These are phyloP conservation scores for Ellobium chinense DNA, from an alignment of 2,888 invertebrate genomes.

Conservation along the genomic window DNA sequence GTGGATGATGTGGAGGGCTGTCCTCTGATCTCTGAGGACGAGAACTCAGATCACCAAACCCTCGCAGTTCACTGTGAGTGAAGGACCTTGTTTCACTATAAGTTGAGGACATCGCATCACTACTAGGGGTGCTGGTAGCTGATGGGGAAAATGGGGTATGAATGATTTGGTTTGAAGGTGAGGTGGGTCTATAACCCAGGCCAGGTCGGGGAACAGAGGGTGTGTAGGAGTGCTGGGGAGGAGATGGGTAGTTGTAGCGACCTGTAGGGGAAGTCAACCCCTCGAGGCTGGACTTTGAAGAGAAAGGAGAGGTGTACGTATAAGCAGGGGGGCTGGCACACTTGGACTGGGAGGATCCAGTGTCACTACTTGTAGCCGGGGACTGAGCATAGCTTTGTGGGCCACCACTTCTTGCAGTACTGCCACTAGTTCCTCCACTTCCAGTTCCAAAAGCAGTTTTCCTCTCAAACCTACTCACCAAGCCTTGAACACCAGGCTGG, in stretches of 20 bases:
- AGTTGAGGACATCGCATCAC: neutral
- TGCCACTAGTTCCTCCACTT: neutral
- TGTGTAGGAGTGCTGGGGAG: constrained; percentile 5
- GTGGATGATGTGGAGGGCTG: constrained; percentile 69
- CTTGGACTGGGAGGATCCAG: constrained; percentile 14
- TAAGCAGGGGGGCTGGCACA: constrained; percentile 28
- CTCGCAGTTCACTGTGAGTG: constrained; percentile 4
- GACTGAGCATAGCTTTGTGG: constrained; percentile 30
- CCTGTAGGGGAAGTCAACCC: neutral
- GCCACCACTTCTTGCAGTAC: constrained; percentile 35
- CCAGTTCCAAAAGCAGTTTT: neutral
- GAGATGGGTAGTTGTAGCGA: constrained; percentile 8
- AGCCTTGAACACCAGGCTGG: constrained; percentile 18
- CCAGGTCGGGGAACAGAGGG: constrained; percentile 22
- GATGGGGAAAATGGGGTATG: constrained; percentile 4
- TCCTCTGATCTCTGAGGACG: constrained; percentile 67
- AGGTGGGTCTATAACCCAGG: constrained; percentile 8
- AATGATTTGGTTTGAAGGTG: constrained; percentile 2
- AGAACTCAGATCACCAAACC: neutral
- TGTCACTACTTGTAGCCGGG: neutral
- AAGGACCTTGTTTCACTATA: constrained; percentile 18
- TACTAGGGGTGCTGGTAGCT: neutral
- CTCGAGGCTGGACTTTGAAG: constrained; percentile 16
- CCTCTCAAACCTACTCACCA: constrained; percentile 42
- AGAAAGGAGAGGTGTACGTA: constrained; percentile 24